Evolutionary conservation across 2,113 vertebrate species (phyloP).

Genomic region (Fukomys damarensis): DNA sequence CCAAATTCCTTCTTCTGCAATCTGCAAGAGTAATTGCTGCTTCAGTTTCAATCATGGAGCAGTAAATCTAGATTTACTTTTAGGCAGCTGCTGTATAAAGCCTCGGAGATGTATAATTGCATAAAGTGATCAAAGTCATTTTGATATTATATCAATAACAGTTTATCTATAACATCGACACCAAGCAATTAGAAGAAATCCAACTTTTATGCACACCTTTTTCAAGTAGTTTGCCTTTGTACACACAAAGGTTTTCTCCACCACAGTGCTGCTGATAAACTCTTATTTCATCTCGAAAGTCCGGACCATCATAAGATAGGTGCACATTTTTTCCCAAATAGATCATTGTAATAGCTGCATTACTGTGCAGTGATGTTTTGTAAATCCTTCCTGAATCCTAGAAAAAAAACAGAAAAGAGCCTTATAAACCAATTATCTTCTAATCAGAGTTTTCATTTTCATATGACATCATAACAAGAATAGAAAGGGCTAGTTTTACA

Average conservation of each 20-base stretch:
- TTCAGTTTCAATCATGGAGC: constrained; percentile 73
- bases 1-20: constrained; percentile 70
- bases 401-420: constrained; percentile 41
- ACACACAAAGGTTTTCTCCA: constrained; percentile 97
- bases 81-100: constrained; percentile 75
- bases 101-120: constrained; percentile 65
- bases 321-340: constrained; percentile 93
- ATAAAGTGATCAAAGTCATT: constrained; percentile 74
- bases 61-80: constrained; percentile 77
- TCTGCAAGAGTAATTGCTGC: constrained; percentile 72
- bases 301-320: constrained; percentile 85
- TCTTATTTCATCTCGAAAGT: constrained; percentile 92
- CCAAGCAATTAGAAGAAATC: not conserved
- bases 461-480: not conserved
- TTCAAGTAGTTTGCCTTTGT: constrained; percentile 90
- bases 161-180: constrained; percentile 62
- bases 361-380: constrained; percentile 88
- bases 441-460: not conserved
- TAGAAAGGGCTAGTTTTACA: not conserved
- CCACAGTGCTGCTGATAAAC: constrained; percentile 97
- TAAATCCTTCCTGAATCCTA: constrained; percentile 87
- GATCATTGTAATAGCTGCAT: constrained; percentile 90
- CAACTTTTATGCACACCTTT: constrained; percentile 89
- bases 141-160: constrained; percentile 64
- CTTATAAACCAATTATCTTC: constrained; percentile 24